These are phyloP conservation scores for Epirrhoe tristata DNA, from an alignment of 2,888 invertebrate genomes.

Conservation along the genomic window DNA sequence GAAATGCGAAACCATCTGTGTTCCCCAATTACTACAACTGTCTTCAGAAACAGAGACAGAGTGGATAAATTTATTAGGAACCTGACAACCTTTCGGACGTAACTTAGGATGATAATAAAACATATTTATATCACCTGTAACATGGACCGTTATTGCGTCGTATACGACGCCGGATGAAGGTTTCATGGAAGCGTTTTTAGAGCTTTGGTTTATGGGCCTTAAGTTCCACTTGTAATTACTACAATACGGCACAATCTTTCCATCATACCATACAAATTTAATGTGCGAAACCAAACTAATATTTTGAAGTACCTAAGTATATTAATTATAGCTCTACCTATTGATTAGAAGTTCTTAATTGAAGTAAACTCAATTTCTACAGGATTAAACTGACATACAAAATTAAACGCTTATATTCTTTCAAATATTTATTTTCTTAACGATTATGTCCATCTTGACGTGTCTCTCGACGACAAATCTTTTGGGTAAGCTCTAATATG, in stretches of 20 bases:
- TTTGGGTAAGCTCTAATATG: no score
- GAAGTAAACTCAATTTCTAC: no score
- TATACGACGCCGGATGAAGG: conserved; percentile 9
- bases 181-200: conserved; percentile 24
- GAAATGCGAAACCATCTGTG: conserved; percentile 30
- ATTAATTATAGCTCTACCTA: no score
- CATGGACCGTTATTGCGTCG: conserved; percentile 29
- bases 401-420: no score
- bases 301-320: no score
- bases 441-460: no score
- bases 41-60: conserved; percentile 20
- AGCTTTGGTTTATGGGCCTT: conserved; percentile 16
- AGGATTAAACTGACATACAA: no score
- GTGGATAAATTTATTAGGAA: conserved; percentile 31
- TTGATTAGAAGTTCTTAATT: neutral
- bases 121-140: conserved; percentile 34
- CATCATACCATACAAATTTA: neutral
- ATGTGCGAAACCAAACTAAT: no score
- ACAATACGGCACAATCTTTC: conserved; percentile 2
- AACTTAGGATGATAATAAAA: conserved; percentile 32
- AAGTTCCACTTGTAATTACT: conserved; percentile 11
- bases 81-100: conserved; percentile 30
- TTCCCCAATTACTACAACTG: conserved; percentile 29
- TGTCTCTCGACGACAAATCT: no score
- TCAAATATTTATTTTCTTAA: no score